phyloP scores from a whole-genome alignment of 2,113 vertebrate species.

The Acinonyx jubatus region DNA sequence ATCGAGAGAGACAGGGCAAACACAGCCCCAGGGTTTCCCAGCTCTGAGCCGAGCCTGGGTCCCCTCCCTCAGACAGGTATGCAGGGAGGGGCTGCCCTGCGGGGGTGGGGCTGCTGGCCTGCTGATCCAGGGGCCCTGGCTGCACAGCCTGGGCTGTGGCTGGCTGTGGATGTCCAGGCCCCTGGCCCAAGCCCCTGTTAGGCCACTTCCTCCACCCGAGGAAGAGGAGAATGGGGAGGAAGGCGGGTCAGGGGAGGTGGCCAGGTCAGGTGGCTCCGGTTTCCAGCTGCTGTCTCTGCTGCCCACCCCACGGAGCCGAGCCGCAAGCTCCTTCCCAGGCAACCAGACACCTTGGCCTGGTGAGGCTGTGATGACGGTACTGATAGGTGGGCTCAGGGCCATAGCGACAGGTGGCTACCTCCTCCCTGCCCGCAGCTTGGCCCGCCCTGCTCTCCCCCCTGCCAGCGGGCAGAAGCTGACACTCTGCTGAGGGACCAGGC shows the following conservation, averaged over 20 bases:
- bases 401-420: constrained; percentile 71
- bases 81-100: background rate
- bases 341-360: constrained; percentile 75
- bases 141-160: rapidly evolving
- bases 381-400: constrained; percentile 78
- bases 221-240: background rate
- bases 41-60: background rate
- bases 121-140: background rate
- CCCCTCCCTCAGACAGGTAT: constrained; percentile 16
- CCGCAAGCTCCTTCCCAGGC: background rate
- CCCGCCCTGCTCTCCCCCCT: background rate
- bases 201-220: background rate
- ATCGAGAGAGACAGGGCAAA: background rate
- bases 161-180: background rate
- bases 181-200: background rate
- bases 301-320: background rate
- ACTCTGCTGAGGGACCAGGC: background rate
- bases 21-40: background rate
- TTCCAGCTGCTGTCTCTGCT: background rate
- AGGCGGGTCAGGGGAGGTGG: background rate
- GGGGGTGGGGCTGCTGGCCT: background rate
- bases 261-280: constrained; percentile 65
- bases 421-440: background rate
- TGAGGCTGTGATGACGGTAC: constrained; percentile 28
- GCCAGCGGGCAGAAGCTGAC: background rate